A percentile compares a stretch with the other conserved stretches of the same genome.
phyloP scores from a whole-genome alignment of 2,797 vertebrate genomes.

The Nothura maculosa region DNA sequence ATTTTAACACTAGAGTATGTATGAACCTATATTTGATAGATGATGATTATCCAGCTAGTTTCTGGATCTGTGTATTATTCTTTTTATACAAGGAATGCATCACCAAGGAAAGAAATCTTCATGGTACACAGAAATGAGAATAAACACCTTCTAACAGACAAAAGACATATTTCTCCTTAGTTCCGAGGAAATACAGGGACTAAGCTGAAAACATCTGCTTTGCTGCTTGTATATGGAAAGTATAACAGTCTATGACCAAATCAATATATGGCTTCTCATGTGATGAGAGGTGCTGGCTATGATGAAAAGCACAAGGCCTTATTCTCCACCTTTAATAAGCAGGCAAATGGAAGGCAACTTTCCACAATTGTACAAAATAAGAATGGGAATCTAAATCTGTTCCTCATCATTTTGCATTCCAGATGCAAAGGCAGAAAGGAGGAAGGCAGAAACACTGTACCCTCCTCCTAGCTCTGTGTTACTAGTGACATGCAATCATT shows the following conservation, averaged over 20 bases:
- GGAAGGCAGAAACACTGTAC: conserved; percentile 14
- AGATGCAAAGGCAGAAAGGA: neutral
- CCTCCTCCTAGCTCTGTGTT: neutral
- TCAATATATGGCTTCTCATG: conserved; percentile 16
- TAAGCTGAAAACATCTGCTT: conserved; percentile 15
- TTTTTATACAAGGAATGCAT: neutral
- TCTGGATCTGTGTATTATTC: neutral
- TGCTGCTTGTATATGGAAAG: conserved; percentile 16
- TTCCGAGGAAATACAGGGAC: neutral
- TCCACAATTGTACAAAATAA: neutral
- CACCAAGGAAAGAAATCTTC: neutral
- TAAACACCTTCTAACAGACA: neutral
- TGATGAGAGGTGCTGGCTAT: conserved; percentile 9
- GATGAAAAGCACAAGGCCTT: conserved; percentile 28
- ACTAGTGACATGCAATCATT: neutral
- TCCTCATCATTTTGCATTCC: conserved; percentile 19
- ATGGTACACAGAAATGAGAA: neutral
- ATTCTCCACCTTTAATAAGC: neutral
- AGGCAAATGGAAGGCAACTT: conserved; percentile 13
- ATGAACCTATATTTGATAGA: neutral
- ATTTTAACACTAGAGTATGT: neutral
- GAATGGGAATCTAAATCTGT: conserved; percentile 17
- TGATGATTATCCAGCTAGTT: neutral
- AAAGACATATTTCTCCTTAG: neutral
- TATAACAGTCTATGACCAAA: neutral